Evolutionary conservation across 2,888 invertebrate genomes (phyloP).

Genomic region (Lasioglossum malachurum): DNA sequence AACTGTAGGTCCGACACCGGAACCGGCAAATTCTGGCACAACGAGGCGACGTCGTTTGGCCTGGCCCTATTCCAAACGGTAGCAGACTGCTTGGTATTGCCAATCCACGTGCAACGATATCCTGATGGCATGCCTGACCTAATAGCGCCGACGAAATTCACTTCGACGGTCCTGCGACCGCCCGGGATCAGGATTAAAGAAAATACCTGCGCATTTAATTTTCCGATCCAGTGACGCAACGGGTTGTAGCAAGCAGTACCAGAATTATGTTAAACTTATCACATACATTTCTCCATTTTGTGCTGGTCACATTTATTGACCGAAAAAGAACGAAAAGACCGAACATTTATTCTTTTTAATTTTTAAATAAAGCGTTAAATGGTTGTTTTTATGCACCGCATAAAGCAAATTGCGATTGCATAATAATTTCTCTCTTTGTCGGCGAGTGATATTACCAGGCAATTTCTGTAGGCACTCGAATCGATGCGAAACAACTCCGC

Average conservation of each 20-base stretch:
- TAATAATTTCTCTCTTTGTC: too few relatives aligned
- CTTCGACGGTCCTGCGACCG: background rate
- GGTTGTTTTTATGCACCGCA: too few relatives aligned
- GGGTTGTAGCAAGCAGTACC: background rate
- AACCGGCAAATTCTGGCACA: conserved; percentile 71
- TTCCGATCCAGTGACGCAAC: background rate
- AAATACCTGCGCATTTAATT: background rate
- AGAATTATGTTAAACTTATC: background rate
- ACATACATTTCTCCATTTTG: background rate
- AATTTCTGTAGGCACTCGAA: background rate
- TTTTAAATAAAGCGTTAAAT: too few relatives aligned
- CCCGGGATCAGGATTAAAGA: conserved; percentile 5
- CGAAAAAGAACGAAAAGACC: too few relatives aligned
- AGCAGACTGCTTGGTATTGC: conserved; percentile 57
- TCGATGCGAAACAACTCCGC: background rate
- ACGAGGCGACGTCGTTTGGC: conserved; percentile 63
- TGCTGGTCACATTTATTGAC: too few relatives aligned
- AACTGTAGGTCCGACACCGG: conserved; percentile 18
- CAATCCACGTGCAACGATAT: conserved; percentile 61
- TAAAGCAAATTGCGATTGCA: too few relatives aligned
- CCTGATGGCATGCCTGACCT: conserved; percentile 69
- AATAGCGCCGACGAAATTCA: conserved; percentile 50
- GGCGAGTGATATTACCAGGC: background rate
- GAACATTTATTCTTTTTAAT: too few relatives aligned
- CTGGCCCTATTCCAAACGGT: conserved; percentile 77